A percentile compares a stretch with the other conserved stretches of the same genome.
phyloP scores from a whole-genome alignment of 2,888 invertebrate species.

The Lochmaea crataegi region DNA sequence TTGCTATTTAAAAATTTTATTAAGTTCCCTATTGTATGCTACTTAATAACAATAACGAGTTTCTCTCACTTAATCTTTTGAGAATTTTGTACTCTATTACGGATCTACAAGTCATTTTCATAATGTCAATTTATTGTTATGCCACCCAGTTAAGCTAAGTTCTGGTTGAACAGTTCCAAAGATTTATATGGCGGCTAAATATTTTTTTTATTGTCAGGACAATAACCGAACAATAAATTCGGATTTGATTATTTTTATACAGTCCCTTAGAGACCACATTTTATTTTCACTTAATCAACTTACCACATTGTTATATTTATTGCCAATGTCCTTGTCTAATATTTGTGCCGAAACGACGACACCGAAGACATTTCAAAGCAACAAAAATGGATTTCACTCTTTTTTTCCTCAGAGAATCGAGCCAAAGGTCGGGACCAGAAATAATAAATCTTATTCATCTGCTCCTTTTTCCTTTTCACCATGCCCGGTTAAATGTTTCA shows the following conservation, averaged over 20 bases:
- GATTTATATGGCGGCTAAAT: background rate
- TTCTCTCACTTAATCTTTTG: too few species aligned
- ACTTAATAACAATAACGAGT: too few species aligned
- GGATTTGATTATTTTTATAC: conserved; percentile 1
- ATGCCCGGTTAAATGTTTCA: background rate
- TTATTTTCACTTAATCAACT: conserved; percentile 23
- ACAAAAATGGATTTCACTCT: conserved; percentile 31
- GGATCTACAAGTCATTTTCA: too few species aligned
- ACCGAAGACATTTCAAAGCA: conserved; percentile 25
- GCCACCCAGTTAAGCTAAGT: background rate
- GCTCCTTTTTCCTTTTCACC: conserved; percentile 9
- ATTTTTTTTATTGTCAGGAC: conserved; percentile 1
- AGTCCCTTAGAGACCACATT: conserved; percentile 4
- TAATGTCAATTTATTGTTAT: too few species aligned
- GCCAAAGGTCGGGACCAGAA: conserved; percentile 24
- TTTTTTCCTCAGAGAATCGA: conserved; percentile 23
- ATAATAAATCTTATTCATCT: conserved; percentile 30
- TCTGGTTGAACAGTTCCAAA: background rate
- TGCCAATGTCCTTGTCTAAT: conserved; percentile 29
- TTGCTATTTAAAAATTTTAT: too few species aligned
- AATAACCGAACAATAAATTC: conserved; percentile 1
- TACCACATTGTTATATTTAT: conserved; percentile 25
- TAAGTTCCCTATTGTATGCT: too few species aligned
- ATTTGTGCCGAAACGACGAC: conserved; percentile 24
- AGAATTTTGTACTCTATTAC: too few species aligned